Evolutionary conservation across 2,888 invertebrate genomes (phyloP).

Genomic region (Notocelia uddmanniana): DNA sequence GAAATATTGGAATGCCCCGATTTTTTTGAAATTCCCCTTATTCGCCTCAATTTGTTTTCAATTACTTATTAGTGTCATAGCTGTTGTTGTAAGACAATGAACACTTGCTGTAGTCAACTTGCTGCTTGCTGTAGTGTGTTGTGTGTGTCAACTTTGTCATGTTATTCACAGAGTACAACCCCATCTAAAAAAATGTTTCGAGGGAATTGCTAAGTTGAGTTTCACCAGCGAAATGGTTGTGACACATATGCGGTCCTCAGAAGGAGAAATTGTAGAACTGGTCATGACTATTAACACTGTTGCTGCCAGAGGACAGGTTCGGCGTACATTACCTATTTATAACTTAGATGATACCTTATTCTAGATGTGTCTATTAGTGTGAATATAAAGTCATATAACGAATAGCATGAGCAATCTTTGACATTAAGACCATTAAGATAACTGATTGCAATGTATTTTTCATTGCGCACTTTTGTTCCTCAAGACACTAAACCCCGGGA

Average conservation of each 20-base stretch:
- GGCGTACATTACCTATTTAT: not conserved
- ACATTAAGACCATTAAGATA: too few species aligned
- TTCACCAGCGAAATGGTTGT: conserved; percentile 96
- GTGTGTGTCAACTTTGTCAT: not conserved
- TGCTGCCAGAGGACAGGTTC: conserved; percentile 94
- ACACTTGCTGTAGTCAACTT: too few species aligned
- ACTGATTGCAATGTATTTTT: not conserved
- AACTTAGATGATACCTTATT: not conserved
- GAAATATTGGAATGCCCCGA: too few species aligned
- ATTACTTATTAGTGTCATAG: not conserved
- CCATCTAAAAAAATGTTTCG: conserved; percentile 98
- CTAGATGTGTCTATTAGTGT: not conserved
- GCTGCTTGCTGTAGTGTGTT: too few species aligned
- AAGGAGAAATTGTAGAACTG: conserved; percentile 93
- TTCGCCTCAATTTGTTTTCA: too few species aligned
- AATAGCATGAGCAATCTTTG: not conserved
- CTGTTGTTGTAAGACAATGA: not conserved
- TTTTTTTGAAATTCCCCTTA: too few species aligned
- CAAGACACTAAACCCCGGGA: not conserved
- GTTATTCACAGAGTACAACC: conserved; percentile 91
- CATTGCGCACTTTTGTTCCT: not conserved
- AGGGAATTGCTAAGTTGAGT: conserved; percentile 94
- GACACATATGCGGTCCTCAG: conserved; percentile 94
- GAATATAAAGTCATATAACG: not conserved
- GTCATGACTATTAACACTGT: conserved; percentile 92